Conservation (phyloP, 2,888 invertebrate genomes). For the Drosophila lutescens region DNA sequence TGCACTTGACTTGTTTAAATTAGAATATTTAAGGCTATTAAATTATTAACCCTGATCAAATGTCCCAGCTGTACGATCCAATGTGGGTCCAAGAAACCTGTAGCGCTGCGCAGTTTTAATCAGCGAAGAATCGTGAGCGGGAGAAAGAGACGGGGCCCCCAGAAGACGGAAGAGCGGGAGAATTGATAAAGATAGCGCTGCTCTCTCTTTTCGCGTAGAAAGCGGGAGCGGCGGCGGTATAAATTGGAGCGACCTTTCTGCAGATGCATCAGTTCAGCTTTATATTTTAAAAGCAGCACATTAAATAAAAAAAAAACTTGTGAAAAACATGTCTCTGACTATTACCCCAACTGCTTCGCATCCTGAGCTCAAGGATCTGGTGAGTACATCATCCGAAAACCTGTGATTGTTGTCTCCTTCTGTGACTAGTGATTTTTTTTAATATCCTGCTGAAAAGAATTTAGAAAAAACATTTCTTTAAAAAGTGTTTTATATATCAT, state of each 20-base stretch:
- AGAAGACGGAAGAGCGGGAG: constrained; percentile 23
- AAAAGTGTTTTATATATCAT: not conserved
- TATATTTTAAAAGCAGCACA: constrained; percentile 48
- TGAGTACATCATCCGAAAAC: constrained; percentile 60
- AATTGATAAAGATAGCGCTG: constrained; percentile 33
- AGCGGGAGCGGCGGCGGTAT: constrained; percentile 48
- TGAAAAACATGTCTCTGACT: constrained; percentile 74
- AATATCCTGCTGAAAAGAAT: not conserved
- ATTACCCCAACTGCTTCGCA: constrained; percentile 70
- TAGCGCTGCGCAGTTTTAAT: constrained; percentile 37
- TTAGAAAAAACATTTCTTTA: too few species aligned
- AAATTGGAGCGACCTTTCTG: constrained; percentile 37
- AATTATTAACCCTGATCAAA: constrained; percentile 33
- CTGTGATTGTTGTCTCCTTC: not conserved
- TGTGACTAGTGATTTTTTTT: not conserved
- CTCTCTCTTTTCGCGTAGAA: constrained; percentile 35
- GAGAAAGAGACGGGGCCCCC: constrained; percentile 19
- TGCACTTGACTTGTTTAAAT: constrained; percentile 38
- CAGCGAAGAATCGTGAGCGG: constrained; percentile 29
- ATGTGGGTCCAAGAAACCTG: constrained; percentile 31
- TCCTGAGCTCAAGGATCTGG: constrained; percentile 80
- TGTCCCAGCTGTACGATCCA: constrained; percentile 12
- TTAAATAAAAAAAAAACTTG: constrained; percentile 8
- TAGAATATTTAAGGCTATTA: constrained; percentile 19
- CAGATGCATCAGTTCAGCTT: constrained; percentile 54